These are phyloP conservation scores for Erpobdella octoculata DNA, from an alignment of 2,888 invertebrate species.

Conservation along the genomic window DNA sequence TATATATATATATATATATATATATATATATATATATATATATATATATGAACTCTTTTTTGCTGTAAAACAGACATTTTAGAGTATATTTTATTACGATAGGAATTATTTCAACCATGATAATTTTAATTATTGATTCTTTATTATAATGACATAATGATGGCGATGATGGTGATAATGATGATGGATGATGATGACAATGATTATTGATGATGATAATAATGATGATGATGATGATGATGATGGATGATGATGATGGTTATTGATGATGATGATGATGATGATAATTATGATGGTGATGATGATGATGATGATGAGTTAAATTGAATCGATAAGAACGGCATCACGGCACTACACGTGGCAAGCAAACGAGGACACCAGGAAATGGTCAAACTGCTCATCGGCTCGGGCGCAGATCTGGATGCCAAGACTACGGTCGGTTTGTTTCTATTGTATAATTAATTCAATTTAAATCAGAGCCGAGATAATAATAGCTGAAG, in stretches of 20 bases:
- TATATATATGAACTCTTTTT: too few species aligned
- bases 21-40: too few species aligned
- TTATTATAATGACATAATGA: neutral
- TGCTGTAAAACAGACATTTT: too few species aligned
- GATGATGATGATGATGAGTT: neutral
- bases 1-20: too few species aligned
- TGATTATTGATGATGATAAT: too few species aligned
- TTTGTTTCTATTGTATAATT: too few species aligned
- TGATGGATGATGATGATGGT: neutral
- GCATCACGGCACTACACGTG: constrained; percentile 31
- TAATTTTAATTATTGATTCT: too few species aligned
- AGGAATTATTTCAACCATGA: too few species aligned
- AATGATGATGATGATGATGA: neutral
- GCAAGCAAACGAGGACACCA: constrained; percentile 30
- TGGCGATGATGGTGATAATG: neutral
- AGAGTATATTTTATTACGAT: too few species aligned
- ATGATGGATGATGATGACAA: too few species aligned
- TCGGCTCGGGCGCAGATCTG: constrained; percentile 17
- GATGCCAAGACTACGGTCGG: constrained; percentile 28
- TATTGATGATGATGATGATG: neutral
- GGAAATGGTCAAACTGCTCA: constrained; percentile 23
- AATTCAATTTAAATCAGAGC: too few species aligned
- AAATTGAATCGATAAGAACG: constrained; percentile 20
- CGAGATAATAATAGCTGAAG: too few species aligned
- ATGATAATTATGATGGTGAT: neutral